Percentiles rank a stretch among this genome's conserved stretches.
Evolutionary conservation across 2,797 vertebrate genomes (phyloP).

Genomic region (Rhynchotus rufescens): DNA sequence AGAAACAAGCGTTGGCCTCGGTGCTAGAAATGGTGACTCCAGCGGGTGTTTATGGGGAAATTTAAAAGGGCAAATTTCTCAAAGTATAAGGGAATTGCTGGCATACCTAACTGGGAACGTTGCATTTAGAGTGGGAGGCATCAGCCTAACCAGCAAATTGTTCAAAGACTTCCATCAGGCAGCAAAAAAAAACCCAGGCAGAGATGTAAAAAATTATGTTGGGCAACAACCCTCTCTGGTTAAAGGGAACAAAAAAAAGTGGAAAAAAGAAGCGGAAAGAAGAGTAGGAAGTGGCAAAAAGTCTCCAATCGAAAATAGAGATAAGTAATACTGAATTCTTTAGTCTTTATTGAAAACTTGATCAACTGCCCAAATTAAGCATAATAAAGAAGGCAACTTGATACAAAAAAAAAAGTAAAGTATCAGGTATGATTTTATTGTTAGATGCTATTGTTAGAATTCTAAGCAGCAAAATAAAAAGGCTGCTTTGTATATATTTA

Average conservation of each 20-base stretch:
- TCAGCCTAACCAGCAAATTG: neutral
- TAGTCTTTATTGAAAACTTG: constrained; percentile 48
- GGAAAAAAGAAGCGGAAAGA: neutral
- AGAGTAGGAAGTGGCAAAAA: neutral
- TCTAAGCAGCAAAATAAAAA: constrained; percentile 42
- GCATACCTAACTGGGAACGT: neutral
- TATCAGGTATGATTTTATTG: constrained; percentile 1
- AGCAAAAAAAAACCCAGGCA: neutral
- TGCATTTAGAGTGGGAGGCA: neutral
- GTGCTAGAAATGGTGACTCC: neutral
- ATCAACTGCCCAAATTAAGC: constrained; percentile 34
- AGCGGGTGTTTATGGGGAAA: neutral
- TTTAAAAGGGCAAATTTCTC: neutral
- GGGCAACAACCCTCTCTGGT: neutral
- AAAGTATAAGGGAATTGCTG: neutral
- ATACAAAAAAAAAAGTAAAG: constrained; percentile 46
- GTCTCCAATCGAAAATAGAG: neutral
- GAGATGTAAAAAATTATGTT: fast-evolving
- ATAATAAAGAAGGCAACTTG: constrained; percentile 51
- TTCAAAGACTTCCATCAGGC: neutral
- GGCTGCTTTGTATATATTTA: neutral
- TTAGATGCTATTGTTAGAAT: constrained; percentile 25
- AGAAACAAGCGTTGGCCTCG: neutral
- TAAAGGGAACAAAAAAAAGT: neutral
- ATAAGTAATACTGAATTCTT: constrained; percentile 29